Evolutionary conservation across 1,140 invertebrate genomes (phyloP), one percentile per base, ranked within the genome.

Genomic region (Pseudomyrmex cubaensis): DNA sequence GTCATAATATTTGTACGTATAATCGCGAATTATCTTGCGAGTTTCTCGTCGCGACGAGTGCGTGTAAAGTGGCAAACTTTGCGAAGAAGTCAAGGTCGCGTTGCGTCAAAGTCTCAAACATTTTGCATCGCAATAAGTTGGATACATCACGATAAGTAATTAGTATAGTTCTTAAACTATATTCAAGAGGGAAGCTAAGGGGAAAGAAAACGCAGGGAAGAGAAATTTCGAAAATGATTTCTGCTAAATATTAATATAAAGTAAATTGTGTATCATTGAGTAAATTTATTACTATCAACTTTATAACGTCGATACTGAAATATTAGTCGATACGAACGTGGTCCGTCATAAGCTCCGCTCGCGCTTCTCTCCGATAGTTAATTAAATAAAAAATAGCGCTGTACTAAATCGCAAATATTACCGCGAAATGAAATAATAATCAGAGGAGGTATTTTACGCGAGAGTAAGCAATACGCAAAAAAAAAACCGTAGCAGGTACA

Each of bases 1-100:
- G 56, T 57, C 62, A 54, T 67, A 78, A 84, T 35, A 35, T 83
- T 70, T 78, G 74, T 52, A 87, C 87, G 87, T 87, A 87, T 86
- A 85, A 87, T 87, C 86, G 20, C 48, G 69, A 46, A 64, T 62
- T 64, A 44, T 64, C 72, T 35, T 70, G 74, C 82, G 50, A 83
- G 57, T 44, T 13, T 61, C 50, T 59, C 25, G 48, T 74, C 44
- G n/a, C 56, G 52, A 50, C 10, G 56, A 56, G 86, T 87, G 83
- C 75, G 64, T n/a, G 72, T 52, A 44, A 72, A 67, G 46, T 63
- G 50, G 20, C 73, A 76, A 88, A 88, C 61, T 77, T 82, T 59
- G 82, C 20, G 15, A 52, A 25, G 25, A 74, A 77, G 72, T 76
- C 86, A 87, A 87, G 86, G 87, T 70, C 83, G 67, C 2, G 17